Evolutionary conservation across 2,888 invertebrate species (phyloP).

Genomic region (Melanchra persicariae): DNA sequence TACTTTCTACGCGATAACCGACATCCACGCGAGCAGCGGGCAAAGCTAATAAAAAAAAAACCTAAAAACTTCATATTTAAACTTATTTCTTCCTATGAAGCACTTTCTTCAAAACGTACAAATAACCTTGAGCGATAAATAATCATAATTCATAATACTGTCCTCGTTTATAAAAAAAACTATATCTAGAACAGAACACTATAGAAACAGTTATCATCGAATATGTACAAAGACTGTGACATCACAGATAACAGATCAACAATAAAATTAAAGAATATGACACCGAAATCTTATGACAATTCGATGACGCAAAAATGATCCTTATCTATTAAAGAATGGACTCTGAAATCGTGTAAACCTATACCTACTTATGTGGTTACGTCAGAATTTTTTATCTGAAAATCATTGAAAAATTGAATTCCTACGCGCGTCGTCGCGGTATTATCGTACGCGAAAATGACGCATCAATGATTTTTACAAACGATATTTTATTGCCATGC

Average conservation of each 20-base stretch:
- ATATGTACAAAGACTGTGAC: constrained; percentile 16
- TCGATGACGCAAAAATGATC: constrained; percentile 42
- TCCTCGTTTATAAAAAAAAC: not conserved
- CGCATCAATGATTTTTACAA: constrained; percentile 2
- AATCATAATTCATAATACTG: not conserved
- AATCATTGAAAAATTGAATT: constrained; percentile 35
- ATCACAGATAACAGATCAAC: constrained; percentile 40
- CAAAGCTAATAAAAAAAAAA: too few relatives aligned
- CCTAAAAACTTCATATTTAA: too few relatives aligned
- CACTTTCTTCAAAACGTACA: too few relatives aligned
- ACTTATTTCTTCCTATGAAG: too few relatives aligned
- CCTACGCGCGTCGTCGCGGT: not conserved
- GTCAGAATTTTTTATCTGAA: constrained; percentile 35
- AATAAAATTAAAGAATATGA: constrained; percentile 40
- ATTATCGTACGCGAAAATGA: constrained; percentile 35
- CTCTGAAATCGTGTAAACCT: constrained; percentile 23
- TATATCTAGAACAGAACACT: constrained; percentile 17
- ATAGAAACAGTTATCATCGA: constrained; percentile 60
- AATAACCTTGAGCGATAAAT: not conserved
- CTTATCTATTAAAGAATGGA: constrained; percentile 35
- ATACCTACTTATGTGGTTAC: constrained; percentile 15
- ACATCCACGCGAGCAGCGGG: too few relatives aligned
- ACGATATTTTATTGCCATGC: constrained; percentile 26
- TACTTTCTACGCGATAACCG: too few relatives aligned
- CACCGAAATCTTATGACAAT: constrained; percentile 26